phyloP scores from a whole-genome alignment of 2,888 invertebrate genomes.

The Sinhomidia bicolor region DNA sequence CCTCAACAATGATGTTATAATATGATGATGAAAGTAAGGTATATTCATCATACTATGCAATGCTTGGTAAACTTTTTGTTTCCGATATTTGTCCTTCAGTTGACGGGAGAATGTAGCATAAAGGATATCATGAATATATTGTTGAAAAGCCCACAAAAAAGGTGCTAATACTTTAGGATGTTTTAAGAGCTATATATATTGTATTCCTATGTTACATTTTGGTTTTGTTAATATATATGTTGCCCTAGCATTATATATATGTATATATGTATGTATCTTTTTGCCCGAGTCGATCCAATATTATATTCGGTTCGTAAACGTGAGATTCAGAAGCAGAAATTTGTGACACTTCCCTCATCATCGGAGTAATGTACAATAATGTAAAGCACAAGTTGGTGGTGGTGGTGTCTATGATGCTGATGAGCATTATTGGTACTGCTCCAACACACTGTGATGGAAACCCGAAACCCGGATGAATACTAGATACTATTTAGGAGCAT shows the following conservation, averaged over 20 bases:
- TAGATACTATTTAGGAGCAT: no score
- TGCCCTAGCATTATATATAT: not conserved
- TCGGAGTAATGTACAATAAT: not conserved
- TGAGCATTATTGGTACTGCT: not conserved
- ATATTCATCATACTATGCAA: not conserved
- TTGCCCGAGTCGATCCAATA: no score
- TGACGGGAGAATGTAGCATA: conserved; percentile 13
- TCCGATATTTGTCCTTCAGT: conserved; percentile 30
- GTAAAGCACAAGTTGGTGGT: not conserved
- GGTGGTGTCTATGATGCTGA: not conserved
- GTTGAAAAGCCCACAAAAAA: not conserved
- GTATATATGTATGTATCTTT: no score
- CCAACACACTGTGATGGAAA: not conserved
- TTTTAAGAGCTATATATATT: not conserved
- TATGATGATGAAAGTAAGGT: not conserved
- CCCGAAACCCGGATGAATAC: conserved; percentile 3
- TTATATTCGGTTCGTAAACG: no score
- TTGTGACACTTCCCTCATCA: not conserved
- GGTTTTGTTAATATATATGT: no score
- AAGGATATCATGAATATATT: not conserved
- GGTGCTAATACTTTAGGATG: not conserved
- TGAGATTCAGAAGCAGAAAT: not conserved
- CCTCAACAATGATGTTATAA: not conserved
- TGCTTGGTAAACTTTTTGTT: conserved; percentile 15
- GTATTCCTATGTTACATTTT: not conserved